Evolutionary conservation across 2,797 vertebrate species (phyloP).

Genomic region (Scomberomorus guttatus): DNA sequence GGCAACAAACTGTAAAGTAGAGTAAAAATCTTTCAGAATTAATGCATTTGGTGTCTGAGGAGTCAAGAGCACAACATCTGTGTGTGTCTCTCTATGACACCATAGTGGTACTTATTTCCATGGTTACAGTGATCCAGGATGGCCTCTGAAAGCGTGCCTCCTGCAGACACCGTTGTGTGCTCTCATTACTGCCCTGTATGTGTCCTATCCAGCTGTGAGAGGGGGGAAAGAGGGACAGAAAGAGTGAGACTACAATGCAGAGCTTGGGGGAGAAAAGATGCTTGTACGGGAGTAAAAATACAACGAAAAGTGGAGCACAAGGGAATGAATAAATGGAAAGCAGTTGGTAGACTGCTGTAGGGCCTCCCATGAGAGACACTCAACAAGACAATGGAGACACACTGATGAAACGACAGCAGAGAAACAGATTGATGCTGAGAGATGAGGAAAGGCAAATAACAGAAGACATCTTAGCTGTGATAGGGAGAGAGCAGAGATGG

Average conservation of each 20-base stretch:
- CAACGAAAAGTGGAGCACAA: slow-evolving; percentile 49
- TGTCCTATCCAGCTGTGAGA: slow-evolving; percentile 75
- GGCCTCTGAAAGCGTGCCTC: slow-evolving; percentile 83
- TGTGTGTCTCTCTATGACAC: slow-evolving; percentile 40
- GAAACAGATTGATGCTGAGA: slow-evolving; percentile 39
- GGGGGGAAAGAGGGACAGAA: not conserved
- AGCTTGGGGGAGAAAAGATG: slow-evolving; percentile 29
- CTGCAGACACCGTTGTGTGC: slow-evolving; percentile 77
- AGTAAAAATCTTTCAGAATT: slow-evolving; percentile 53
- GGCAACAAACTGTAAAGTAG: slow-evolving; percentile 25
- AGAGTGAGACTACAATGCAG: slow-evolving; percentile 7
- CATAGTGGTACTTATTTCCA: slow-evolving; percentile 80
- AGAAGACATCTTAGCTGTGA: slow-evolving; percentile 21
- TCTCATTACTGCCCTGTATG: slow-evolving; percentile 85
- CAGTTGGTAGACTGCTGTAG: slow-evolving; percentile 22
- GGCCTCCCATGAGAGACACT: slow-evolving; percentile 45
- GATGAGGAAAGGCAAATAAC: slow-evolving; percentile 16
- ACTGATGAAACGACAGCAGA: slow-evolving; percentile 20
- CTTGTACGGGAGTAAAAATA: slow-evolving; percentile 28
- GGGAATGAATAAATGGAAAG: slow-evolving; percentile 36
- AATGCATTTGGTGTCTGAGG: slow-evolving; percentile 49
- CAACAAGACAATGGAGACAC: slow-evolving; percentile 18
- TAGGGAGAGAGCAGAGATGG: slow-evolving; percentile 1
- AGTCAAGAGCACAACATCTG: slow-evolving; percentile 45
- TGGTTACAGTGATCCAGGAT: slow-evolving; percentile 83